A percentile compares a stretch with the other conserved stretches of the same genome.
Evolutionary conservation across 2,888 invertebrate genomes (phyloP).

Genomic region (Polydrusus pterygomalis): DNA sequence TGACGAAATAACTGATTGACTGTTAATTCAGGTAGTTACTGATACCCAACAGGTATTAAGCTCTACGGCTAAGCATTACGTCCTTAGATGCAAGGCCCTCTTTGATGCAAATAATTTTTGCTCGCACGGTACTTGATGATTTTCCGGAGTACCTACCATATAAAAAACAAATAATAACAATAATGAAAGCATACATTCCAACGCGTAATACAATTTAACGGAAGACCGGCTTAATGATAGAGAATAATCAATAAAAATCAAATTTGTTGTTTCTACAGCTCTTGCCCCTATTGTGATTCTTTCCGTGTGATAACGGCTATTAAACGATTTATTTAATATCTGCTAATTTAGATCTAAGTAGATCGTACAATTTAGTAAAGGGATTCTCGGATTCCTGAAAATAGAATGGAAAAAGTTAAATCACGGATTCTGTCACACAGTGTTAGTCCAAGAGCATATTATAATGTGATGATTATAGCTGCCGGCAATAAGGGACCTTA

Average conservation of each 20-base stretch:
- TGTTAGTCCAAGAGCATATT: constrained; percentile 29
- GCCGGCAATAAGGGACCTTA: too few relatives aligned
- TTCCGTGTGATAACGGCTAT: constrained; percentile 33
- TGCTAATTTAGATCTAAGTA: constrained; percentile 37
- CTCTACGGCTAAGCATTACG: not conserved
- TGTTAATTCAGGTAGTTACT: too few relatives aligned
- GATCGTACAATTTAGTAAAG: constrained; percentile 33
- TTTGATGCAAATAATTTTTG: too few relatives aligned
- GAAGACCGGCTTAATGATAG: constrained; percentile 34
- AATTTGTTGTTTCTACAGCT: constrained; percentile 32
- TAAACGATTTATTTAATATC: constrained; percentile 41
- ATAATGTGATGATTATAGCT: too few relatives aligned
- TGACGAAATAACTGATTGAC: too few relatives aligned
- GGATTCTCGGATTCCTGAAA: constrained; percentile 35
- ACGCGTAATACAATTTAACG: constrained; percentile 38
- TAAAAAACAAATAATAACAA: not conserved
- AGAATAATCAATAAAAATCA: constrained; percentile 38
- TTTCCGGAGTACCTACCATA: not conserved
- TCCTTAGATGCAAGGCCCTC: not conserved
- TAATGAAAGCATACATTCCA: constrained; percentile 34
- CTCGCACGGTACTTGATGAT: too few relatives aligned
- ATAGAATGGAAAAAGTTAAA: constrained; percentile 39
- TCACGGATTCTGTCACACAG: constrained; percentile 13
- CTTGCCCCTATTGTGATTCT: constrained; percentile 36
- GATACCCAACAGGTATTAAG: too few relatives aligned